These are phyloP conservation scores for Halcyon malimbica DNA, from an alignment of 2,113 vertebrate genomes.

Conservation along the genomic window DNA sequence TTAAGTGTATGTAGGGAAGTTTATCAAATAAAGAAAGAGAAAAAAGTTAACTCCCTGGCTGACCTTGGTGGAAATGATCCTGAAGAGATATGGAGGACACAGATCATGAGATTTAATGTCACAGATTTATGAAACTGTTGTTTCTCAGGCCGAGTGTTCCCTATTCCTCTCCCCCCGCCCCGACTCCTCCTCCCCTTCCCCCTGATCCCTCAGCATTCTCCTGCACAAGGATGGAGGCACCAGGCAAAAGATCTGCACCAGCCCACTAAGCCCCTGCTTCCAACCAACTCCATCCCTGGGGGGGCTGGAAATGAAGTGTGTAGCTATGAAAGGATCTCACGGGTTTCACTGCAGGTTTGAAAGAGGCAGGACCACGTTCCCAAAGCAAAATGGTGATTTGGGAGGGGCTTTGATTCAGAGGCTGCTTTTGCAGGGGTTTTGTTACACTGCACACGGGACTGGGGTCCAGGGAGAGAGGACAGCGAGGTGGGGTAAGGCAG, in stretches of 20 bases:
- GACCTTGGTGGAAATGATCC: background rate
- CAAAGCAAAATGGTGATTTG: background rate
- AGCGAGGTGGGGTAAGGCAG: background rate
- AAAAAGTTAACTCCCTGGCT: background rate
- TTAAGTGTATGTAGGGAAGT: background rate
- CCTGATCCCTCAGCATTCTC: background rate
- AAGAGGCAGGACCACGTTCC: background rate
- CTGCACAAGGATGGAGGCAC: background rate
- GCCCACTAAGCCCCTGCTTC: background rate
- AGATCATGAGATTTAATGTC: background rate
- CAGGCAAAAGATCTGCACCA: background rate
- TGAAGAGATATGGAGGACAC: background rate
- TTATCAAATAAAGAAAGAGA: background rate
- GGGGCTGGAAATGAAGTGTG: background rate
- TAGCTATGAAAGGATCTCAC: background rate
- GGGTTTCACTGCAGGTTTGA: background rate
- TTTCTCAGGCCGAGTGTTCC: slow-evolving; percentile 14
- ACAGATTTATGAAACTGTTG: slow-evolving; percentile 1
- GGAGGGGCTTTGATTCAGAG: background rate
- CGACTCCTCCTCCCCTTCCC: background rate
- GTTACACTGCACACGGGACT: background rate
- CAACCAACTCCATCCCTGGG: background rate
- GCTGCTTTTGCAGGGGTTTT: background rate
- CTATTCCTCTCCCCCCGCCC: background rate
- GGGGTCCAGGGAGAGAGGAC: background rate